These are phyloP conservation scores for Chrosomus eos DNA, from an alignment of 2,797 vertebrate species.

Conservation along the genomic window DNA sequence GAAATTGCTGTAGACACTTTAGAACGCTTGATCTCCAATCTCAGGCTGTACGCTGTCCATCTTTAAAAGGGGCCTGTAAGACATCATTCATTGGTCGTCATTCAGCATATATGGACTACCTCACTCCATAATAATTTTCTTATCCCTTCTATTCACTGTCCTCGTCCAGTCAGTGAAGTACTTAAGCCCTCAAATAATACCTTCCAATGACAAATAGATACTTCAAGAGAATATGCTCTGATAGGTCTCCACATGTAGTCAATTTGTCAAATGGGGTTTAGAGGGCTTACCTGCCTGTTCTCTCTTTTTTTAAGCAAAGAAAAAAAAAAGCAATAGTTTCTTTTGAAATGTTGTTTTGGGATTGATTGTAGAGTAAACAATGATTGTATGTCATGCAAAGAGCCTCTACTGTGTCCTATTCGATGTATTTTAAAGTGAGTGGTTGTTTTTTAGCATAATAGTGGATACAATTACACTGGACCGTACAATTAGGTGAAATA, in stretches of 20 bases:
- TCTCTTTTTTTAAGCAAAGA: background rate
- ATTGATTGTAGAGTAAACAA: background rate
- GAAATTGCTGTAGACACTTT: constrained; percentile 19
- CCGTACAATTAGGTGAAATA: constrained; percentile 30
- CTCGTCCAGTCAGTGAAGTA: constrained; percentile 20
- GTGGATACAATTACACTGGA: constrained; percentile 30
- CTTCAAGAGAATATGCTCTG: constrained; percentile 19
- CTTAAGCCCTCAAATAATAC: constrained; percentile 42
- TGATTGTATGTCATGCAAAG: background rate
- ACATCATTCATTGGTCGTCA: background rate
- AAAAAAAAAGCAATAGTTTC: background rate
- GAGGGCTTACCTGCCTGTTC: constrained; percentile 15
- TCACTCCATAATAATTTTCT: constrained; percentile 23
- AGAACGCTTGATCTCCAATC: background rate
- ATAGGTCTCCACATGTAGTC: constrained; percentile 16
- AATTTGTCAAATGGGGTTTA: constrained; percentile 45
- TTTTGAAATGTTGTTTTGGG: background rate
- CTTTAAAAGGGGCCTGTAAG: background rate
- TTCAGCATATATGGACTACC: background rate
- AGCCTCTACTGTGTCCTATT: background rate
- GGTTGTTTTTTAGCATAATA: constrained; percentile 36
- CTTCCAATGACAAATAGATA: constrained; percentile 10
- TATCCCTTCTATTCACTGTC: constrained; percentile 27
- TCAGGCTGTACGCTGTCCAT: background rate
- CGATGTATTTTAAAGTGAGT: constrained; percentile 10